Percentiles rank a stretch among this genome's conserved stretches.
These are phyloP conservation scores for Hedya salicella DNA, from an alignment of 2,888 invertebrate genomes.

Conservation along the genomic window DNA sequence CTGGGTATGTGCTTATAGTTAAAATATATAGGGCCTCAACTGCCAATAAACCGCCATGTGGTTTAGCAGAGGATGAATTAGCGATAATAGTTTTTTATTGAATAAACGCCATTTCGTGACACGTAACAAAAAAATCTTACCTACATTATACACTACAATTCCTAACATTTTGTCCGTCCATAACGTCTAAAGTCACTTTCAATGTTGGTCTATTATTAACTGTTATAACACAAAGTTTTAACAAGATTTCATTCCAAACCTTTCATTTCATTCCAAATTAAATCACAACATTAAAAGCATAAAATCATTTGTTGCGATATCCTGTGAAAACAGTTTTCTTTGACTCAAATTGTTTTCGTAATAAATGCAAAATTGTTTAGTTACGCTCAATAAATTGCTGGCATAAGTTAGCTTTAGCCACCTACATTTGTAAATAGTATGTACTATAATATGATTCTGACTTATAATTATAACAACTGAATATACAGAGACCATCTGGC, in stretches of 20 bases:
- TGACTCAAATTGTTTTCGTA: constrained; percentile 16
- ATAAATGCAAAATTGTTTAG: constrained; percentile 21
- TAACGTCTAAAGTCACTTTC: neutral
- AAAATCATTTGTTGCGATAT: constrained; percentile 9
- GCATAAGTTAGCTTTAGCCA: neutral
- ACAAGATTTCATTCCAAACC: neutral
- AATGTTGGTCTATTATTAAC: constrained; percentile 1
- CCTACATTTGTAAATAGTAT: constrained; percentile 1
- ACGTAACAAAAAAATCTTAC: no score
- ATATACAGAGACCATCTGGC: neutral
- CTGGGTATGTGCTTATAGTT: no score
- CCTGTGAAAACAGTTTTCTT: constrained; percentile 3
- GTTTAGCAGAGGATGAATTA: no score
- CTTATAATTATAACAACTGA: neutral
- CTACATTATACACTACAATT: no score
- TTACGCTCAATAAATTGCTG: constrained; percentile 1
- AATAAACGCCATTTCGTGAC: no score
- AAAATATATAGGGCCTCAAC: no score
- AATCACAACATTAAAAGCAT: neutral
- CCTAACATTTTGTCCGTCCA: no score
- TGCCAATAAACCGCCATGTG: no score
- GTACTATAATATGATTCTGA: neutral
- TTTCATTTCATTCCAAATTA: neutral
- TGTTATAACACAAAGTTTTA: neutral
- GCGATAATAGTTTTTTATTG: no score